Conservation (phyloP, 2,113 vertebrate genomes). For the Eonycteris spelaea region DNA sequence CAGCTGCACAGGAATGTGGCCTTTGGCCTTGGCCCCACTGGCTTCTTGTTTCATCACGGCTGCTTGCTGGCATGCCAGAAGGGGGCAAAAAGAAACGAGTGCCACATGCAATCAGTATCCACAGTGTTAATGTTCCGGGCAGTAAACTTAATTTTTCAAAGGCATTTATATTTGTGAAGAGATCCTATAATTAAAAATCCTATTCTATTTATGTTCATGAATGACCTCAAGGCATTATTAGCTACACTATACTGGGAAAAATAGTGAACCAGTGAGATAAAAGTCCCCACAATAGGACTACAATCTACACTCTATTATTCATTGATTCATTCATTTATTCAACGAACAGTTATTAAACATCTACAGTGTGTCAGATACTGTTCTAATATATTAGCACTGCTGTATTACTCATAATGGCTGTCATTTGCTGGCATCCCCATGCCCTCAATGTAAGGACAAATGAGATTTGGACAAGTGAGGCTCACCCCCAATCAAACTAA, state of each 20-base stretch:
- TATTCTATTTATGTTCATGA: not conserved
- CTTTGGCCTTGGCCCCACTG: not conserved
- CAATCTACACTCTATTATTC: not conserved
- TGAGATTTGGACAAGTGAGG: not conserved
- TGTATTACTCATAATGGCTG: not conserved
- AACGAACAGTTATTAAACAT: not conserved
- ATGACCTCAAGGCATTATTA: not conserved
- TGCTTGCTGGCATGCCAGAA: not conserved
- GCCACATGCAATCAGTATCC: not conserved
- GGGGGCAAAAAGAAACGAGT: not conserved
- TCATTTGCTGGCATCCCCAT: not conserved
- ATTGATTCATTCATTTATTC: not conserved
- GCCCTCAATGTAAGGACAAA: not conserved
- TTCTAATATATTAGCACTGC: not conserved
- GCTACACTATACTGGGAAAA: not conserved
- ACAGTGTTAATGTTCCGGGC: not conserved
- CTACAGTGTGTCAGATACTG: not conserved
- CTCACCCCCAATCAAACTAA: not conserved
- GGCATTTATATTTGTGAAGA: not conserved
- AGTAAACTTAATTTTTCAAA: not conserved
- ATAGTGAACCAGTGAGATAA: not conserved
- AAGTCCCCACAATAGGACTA: not conserved
- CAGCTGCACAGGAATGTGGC: not conserved
- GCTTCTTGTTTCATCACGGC: not conserved
- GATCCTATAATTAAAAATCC: not conserved